Percentiles rank a stretch among this genome's conserved stretches.
phyloP scores from a whole-genome alignment of 2,113 vertebrate species.

The Alectura lathami region DNA sequence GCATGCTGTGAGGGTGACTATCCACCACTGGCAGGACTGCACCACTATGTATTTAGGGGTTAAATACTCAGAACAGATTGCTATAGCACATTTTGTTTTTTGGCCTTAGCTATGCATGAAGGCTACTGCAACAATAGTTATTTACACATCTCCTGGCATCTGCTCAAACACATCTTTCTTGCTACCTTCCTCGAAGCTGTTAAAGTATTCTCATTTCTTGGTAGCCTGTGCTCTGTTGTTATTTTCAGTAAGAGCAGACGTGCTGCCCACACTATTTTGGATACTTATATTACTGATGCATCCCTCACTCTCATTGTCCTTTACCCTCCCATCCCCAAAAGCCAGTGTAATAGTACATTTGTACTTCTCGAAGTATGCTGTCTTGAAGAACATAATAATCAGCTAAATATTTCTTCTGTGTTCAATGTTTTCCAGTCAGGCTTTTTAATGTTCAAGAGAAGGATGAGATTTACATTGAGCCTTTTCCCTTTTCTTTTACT shows the following conservation, averaged over 20 bases:
- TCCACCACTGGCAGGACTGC: not conserved
- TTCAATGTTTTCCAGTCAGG: not conserved
- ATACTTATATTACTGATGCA: not conserved
- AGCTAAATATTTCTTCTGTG: not conserved
- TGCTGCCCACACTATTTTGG: not conserved
- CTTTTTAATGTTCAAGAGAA: not conserved
- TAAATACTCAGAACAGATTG: not conserved
- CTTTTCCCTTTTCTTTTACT: not conserved
- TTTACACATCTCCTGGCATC: not conserved
- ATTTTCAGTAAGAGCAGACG: not conserved
- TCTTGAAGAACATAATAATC: not conserved
- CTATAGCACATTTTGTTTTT: not conserved
- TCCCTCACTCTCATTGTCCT: not conserved
- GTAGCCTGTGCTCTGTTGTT: not conserved
- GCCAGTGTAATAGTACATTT: too few species aligned
- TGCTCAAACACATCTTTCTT: not conserved
- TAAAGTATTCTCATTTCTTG: not conserved
- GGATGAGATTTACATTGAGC: not conserved
- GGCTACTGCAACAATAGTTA: not conserved
- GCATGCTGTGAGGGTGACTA: not conserved
- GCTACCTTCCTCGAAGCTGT: not conserved
- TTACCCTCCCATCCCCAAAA: not conserved
- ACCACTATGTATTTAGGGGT: not conserved
- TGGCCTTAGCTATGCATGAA: not conserved
- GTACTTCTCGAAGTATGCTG: not conserved